A percentile compares a stretch with the other conserved stretches of the same genome.
Evolutionary conservation across 2,113 vertebrate genomes (phyloP).

Genomic region (Collichthys lucidus): DNA sequence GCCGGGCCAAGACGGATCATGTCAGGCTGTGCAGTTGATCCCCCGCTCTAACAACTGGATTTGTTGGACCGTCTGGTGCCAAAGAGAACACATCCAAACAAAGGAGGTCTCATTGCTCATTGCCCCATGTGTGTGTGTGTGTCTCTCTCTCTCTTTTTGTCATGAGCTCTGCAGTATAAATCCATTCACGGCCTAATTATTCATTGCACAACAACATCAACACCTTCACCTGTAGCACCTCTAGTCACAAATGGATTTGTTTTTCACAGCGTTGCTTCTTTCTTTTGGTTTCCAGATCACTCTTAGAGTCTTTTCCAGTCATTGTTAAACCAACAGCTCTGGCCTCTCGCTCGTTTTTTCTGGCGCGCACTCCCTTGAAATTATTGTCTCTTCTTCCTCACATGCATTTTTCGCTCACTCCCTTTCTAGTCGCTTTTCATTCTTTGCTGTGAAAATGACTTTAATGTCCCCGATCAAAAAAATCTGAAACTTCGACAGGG

Average conservation of each 20-base stretch:
- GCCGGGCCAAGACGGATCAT: constrained; percentile 19
- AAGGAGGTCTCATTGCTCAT: constrained; percentile 10
- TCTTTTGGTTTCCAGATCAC: constrained; percentile 1
- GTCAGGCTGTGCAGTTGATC: constrained; percentile 43
- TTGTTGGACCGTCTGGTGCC: constrained; percentile 32
- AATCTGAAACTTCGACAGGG: not conserved
- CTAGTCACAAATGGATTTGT: not conserved
- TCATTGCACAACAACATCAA: constrained; percentile 2
- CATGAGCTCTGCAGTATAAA: constrained; percentile 9
- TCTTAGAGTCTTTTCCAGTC: constrained; percentile 5
- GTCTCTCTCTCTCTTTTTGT: not conserved
- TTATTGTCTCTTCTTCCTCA: constrained; percentile 31
- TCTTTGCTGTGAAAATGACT: not conserved
- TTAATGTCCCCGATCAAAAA: not conserved
- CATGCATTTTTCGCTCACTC: constrained; percentile 16
- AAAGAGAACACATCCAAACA: constrained; percentile 31
- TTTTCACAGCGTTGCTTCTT: constrained; percentile 1
- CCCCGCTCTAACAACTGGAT: constrained; percentile 26
- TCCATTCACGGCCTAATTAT: not conserved
- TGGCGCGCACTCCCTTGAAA: constrained; percentile 24
- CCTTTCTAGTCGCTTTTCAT: not conserved
- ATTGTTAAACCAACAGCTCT: constrained; percentile 26
- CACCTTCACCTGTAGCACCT: not conserved
- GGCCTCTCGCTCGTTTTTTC: constrained; percentile 33
- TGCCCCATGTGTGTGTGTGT: not conserved